Evolutionary conservation across 64 coral and sea anemone genomes (phyloP), one percentile per base, ranked within the genome.

Genomic region (Catalaphyllia jardinei): DNA sequence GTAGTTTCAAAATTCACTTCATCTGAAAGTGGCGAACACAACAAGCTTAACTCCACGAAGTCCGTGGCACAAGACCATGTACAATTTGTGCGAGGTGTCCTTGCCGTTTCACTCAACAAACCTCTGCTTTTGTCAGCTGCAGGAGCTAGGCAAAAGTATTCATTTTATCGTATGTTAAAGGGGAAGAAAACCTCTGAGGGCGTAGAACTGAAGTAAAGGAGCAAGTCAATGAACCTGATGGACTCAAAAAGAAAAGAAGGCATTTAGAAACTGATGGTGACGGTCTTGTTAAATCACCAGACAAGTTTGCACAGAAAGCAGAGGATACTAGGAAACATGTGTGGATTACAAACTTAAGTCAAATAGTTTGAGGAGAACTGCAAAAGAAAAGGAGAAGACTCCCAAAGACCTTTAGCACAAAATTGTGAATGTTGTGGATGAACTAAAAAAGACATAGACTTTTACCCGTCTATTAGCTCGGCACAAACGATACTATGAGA

Each of bases 381-480:
- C 76, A 55, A 79, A 79, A 79, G 76, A 79, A 79, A 88, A 77
- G 73, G 62, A 46, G 76, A 69, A 31, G 52, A 17, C 31, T 54
- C 60, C 50, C 73, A 77, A 77, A 79, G 87, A 89, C 76, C 1
- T 79, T 89, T 75, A 89, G 87, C 3, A 52, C 76, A 89, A 89
- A 89, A 89, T 89, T 79, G 74, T 17, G 17, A 89, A 89, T 78
- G 87, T 89, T 89, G 87, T 77, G 86, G 75, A 88, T 75, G 89
- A 91, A 85, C 79, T 91, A 29, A 91, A 91, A 69, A 89, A 76
- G 78, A 57, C 88, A 90, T 82, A 91, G 89, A 91, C 88, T 89
- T 71, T 80, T 80, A 89, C n/a, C 88, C 80, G 9, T 55, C 62
- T 72, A 35, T 71, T 31, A 89, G 83, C 83, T 86, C 83, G 64